Evolutionary conservation across 2,797 vertebrate genomes (phyloP).

Genomic region (Thalassophryne amazonica): DNA sequence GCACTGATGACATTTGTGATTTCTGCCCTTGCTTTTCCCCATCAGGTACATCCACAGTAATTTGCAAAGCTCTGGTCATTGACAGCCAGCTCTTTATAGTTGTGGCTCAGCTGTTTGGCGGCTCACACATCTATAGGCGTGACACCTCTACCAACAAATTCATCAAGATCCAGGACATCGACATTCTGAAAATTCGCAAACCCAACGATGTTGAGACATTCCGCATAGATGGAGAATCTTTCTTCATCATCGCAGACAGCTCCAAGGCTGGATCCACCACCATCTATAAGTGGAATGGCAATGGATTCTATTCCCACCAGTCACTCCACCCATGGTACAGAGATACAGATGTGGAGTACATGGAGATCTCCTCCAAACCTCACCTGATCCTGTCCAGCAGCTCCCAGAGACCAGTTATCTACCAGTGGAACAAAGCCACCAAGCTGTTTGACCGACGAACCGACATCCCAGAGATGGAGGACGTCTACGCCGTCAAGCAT

Average conservation of each 20-base stretch:
- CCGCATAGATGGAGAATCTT: constrained; percentile 89
- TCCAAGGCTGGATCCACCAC: constrained; percentile 97
- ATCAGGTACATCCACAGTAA: constrained; percentile 91
- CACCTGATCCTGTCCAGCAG: constrained; percentile 96
- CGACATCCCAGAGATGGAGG: constrained; percentile 97
- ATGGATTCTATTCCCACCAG: constrained; percentile 97
- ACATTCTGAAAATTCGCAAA: constrained; percentile 95
- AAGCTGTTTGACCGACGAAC: constrained; percentile 89
- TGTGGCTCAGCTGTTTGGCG: constrained; percentile 95
- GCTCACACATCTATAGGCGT: constrained; percentile 97
- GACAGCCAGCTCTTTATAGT: constrained; percentile 92
- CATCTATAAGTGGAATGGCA: constrained; percentile 97
- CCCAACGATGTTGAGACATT: constrained; percentile 97
- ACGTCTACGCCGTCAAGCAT: constrained; percentile 94
- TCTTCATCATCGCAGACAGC: constrained; percentile 94
- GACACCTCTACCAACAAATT: constrained; percentile 94
- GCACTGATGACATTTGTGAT: not conserved
- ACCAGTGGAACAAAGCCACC: constrained; percentile 92
- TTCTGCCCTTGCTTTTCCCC: constrained; percentile 1
- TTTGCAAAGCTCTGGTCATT: constrained; percentile 96
- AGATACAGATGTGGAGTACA: constrained; percentile 94
- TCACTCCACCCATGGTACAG: constrained; percentile 95
- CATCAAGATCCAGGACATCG: constrained; percentile 99
- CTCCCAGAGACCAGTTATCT: constrained; percentile 94
- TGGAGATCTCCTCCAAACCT: constrained; percentile 92